Conservation (phyloP, 2,888 invertebrate genomes). For the Leptopilina myrica region DNA sequence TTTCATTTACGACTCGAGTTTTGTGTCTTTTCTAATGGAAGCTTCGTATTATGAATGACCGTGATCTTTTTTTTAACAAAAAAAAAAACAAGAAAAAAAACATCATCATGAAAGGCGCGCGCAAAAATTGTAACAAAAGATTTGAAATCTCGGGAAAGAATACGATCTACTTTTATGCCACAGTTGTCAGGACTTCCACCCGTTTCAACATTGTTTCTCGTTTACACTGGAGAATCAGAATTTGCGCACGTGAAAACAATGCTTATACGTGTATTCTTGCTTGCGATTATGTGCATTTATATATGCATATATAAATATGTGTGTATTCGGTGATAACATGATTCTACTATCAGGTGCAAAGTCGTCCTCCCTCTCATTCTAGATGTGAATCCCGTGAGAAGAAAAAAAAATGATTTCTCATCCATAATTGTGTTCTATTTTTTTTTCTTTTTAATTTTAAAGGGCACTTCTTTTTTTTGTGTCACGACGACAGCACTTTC, state of each 20-base stretch:
- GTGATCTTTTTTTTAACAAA: slow-evolving; percentile 25
- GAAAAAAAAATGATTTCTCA: slow-evolving; percentile 27
- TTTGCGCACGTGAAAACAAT: slow-evolving; percentile 33
- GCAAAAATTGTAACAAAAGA: slow-evolving; percentile 38
- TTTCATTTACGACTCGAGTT: slow-evolving; percentile 38
- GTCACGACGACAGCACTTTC: slow-evolving; percentile 25
- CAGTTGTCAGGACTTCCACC: slow-evolving; percentile 37
- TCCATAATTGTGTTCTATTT: slow-evolving; percentile 20
- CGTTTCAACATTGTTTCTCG: slow-evolving; percentile 36
- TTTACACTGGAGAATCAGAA: slow-evolving; percentile 38
- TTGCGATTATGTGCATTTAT: slow-evolving; percentile 5
- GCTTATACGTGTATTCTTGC: slow-evolving; percentile 20
- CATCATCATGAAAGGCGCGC: slow-evolving; percentile 31
- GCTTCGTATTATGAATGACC: slow-evolving; percentile 33
- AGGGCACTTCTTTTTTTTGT: slow-evolving; percentile 14
- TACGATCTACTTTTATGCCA: slow-evolving; percentile 35
- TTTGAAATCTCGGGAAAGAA: slow-evolving; percentile 39
- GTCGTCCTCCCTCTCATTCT: not conserved
- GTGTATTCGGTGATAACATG: slow-evolving; percentile 10
- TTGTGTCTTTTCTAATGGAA: slow-evolving; percentile 38
- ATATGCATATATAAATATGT: not conserved
- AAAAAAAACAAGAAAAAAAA: no score
- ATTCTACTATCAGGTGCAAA: slow-evolving; percentile 9
- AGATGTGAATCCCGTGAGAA: slow-evolving; percentile 8
- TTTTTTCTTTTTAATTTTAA: not conserved